A percentile compares a stretch with the other conserved stretches of the same genome.
Evolutionary conservation across 2,113 vertebrate genomes (phyloP).

Genomic region (Steatornis caripensis): DNA sequence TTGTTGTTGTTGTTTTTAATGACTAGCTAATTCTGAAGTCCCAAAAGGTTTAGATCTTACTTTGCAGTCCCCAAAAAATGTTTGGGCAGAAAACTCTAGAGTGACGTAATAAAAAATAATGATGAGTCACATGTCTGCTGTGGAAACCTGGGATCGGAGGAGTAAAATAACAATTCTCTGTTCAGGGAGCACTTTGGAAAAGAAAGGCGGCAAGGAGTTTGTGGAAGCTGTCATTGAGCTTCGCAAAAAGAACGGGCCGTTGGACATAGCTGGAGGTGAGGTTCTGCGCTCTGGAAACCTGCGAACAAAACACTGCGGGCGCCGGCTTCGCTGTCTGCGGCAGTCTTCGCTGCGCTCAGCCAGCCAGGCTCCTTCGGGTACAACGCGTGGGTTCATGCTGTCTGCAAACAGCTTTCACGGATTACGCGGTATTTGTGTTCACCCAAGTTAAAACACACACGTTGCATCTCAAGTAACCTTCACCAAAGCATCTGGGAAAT

Average conservation of each 20-base stretch:
- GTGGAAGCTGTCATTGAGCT: conserved; percentile 88
- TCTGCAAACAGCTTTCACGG: accelerated
- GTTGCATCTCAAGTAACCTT: not conserved
- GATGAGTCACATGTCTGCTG: conserved; percentile 7
- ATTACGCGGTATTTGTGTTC: accelerated
- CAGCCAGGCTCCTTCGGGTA: not conserved
- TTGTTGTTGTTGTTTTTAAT: conserved; percentile 56
- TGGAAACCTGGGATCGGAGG: not conserved
- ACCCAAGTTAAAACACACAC: not conserved
- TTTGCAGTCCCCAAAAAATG: conserved; percentile 67
- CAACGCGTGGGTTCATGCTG: accelerated
- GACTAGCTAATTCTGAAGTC: conserved; percentile 57
- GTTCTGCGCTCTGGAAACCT: not conserved
- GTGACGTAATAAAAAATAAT: not conserved
- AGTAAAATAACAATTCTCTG: conserved; percentile 56
- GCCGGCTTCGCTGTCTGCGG: not conserved
- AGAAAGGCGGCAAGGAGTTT: conserved; percentile 96
- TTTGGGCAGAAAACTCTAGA: conserved; percentile 63
- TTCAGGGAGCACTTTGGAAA: conserved; percentile 92
- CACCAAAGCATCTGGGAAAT: not conserved
- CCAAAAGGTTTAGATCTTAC: conserved; percentile 75
- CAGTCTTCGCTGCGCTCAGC: accelerated
- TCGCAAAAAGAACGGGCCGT: conserved; percentile 93
- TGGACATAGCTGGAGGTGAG: conserved; percentile 95
- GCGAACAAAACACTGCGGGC: not conserved